These are phyloP conservation scores for Stenopsyche tienmushanensis DNA, from an alignment of 1,140 invertebrate genomes.

Conservation along the genomic window DNA sequence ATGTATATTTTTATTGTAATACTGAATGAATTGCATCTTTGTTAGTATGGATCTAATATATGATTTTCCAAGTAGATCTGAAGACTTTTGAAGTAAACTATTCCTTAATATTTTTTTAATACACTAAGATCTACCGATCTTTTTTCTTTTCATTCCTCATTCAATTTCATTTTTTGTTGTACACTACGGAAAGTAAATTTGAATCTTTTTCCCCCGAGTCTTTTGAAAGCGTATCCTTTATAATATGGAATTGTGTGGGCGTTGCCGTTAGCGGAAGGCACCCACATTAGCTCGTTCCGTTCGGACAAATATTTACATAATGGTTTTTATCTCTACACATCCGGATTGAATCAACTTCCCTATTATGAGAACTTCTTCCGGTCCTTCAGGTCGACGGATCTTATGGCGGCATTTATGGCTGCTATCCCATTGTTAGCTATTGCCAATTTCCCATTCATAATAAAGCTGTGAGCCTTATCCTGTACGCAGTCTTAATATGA, in stretches of 20 bases:
- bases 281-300: constrained; percentile 10
- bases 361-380: constrained; percentile 12
- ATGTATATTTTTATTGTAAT: too few relatives aligned
- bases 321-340: constrained; percentile 29
- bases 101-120: too few relatives aligned
- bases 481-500: not conserved
- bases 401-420: constrained; percentile 5
- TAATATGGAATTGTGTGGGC: not conserved
- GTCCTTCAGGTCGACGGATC: constrained; percentile 3
- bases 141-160: too few relatives aligned
- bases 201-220: too few relatives aligned
- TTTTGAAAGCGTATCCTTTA: too few relatives aligned
- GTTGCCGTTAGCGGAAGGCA: not conserved
- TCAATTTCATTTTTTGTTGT: too few relatives aligned
- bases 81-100: too few relatives aligned
- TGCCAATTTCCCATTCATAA: not conserved
- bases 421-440: not conserved
- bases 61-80: too few relatives aligned
- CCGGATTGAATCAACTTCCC: constrained; percentile 10
- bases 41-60: too few relatives aligned
- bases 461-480: constrained; percentile 4
- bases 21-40: too few relatives aligned
- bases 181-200: too few relatives aligned
- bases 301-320: constrained; percentile 32
- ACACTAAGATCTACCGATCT: too few relatives aligned